Base-by-base conservation (phyloP, 2,113 vertebrate genomes). In the Scomber colias region DNA sequence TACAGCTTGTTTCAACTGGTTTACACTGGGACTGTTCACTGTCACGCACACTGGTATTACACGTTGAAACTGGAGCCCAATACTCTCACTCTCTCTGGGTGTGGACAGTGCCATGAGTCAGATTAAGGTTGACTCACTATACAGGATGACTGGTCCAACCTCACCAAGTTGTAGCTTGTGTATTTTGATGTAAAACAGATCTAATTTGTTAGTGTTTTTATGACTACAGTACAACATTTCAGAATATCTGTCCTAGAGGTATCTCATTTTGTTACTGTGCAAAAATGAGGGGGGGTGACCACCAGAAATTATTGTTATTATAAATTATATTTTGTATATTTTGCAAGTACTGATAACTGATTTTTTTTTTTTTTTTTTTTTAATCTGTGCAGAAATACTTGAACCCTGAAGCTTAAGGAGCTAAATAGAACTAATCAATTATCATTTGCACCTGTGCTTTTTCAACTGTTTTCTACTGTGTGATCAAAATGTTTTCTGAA, bases 41-140 rank as follows among this genome's bases (percentile, higher is more conserved):
- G 56, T 73, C 62, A 71, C 16, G 50, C 19, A 66, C 44, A 66
- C 7, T n/a, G 46, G 15, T n/a, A 4, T 15, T 69, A 17, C 61
- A 55, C 31, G 66, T 77, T 68, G 11, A 65, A 49, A 76, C 78
- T 54, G 51, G 61, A 61, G 53, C 24, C 40, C 67, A 1, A 14
- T 14, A 61, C 15, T n/a, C 3, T 27, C 3, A 27, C 24, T 44
- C 12, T 53, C 4, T 70, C 11, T 68, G 74, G 80, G 88, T 53
- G 85, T 69, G 81, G 40, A 61, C 67, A 54, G 11, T 46, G 44
- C 67, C 44, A 16, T 77, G 73, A 81, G 55, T 81, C 80, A 62
- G n/a, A 63, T 53, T 53, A 19, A 64, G 3, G 12, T 15, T 65
- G 83, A 75, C 57, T 78, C 64, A 78, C 49, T n/a, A 14, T 24